These are phyloP conservation scores for Anthopleura sola DNA, from an alignment of 64 coral and sea anemone genomes.

Conservation along the genomic window DNA sequence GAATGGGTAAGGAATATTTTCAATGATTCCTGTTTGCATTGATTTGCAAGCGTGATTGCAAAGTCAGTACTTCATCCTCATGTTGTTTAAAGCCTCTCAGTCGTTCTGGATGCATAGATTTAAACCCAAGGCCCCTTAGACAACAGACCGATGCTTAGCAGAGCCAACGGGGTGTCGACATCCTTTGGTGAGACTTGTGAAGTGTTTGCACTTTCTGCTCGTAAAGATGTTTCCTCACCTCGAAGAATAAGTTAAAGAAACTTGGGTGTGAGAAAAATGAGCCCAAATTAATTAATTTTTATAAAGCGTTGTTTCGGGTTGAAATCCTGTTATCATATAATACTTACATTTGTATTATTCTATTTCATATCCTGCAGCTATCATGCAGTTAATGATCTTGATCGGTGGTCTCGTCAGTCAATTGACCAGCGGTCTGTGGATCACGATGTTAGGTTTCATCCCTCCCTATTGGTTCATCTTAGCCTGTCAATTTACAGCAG, in stretches of 20 bases:
- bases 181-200: conserved; percentile 66
- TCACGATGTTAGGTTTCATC: conserved; percentile 76
- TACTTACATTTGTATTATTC: neutral
- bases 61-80: too few species aligned
- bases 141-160: too few species aligned
- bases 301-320: conserved; percentile 29
- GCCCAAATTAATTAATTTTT: conserved; percentile 47
- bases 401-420: conserved; percentile 88
- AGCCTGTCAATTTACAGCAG: conserved; percentile 47
- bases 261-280: conserved; percentile 51
- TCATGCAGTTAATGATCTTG: conserved; percentile 77
- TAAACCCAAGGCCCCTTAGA: too few species aligned
- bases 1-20: conserved; percentile 51
- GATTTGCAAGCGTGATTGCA: too few species aligned
- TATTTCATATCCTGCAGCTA: conserved; percentile 35
- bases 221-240: conserved; percentile 51
- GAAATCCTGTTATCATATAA: too few species aligned
- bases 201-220: conserved; percentile 61
- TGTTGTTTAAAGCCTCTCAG: too few species aligned
- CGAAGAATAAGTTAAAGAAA: conserved; percentile 54
- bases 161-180: too few species aligned
- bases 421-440: conserved; percentile 75
- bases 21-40: too few species aligned
- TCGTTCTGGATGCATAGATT: too few species aligned
- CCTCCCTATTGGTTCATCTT: conserved; percentile 93